Base-by-base conservation (phyloP, 2,888 invertebrate genomes). In the Spodoptera exigua region DNA sequence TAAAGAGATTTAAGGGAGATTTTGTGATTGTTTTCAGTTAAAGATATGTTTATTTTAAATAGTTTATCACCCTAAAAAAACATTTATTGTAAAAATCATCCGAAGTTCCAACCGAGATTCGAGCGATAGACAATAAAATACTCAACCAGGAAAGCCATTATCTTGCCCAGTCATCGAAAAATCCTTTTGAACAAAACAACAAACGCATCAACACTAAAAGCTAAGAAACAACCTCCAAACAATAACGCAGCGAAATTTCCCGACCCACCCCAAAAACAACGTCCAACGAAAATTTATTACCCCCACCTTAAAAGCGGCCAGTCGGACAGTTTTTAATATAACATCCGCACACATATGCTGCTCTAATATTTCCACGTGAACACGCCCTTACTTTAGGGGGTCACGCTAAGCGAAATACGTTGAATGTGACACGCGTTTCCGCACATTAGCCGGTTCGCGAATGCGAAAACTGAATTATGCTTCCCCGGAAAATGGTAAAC, bases 331-430 rank as follows among this genome's bases (percentile, higher is more conserved):
- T 51, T 51, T 37, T 32, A 34, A 37, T 51, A 16, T 32, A 47
- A 16, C 17, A 46, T 46, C 52, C 54, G 32, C 36, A 40, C 16
- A 14, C 39, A 35, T 32, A 34, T 13, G 14, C 37, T 35, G 14
- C 44, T 10, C 34, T 14, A 36, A 68, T 54, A 59, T 54, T 58
- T 63, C 14, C 32, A 12, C 35, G 12, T 14, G 27, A 43, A 61
- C 60, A 48, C 49, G 34, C 41, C 34, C 35, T 32, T 35, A 41
- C 5, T 12, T 66, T 58, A 54, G 64, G 59, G 40, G 60, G 73
- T 73, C 72, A 73, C 73, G 71, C 37, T 65, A 56, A 61, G 58
- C 65, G 69, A 57, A 57, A 52, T 63, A 62, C 62, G 58, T 43
- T 39, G 46, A 45, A 47, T 27, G 56, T 48, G 47, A 52, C 70